These are phyloP conservation scores for Zaprionus ornatus DNA, from an alignment of 1,140 invertebrate species.

Conservation along the genomic window DNA sequence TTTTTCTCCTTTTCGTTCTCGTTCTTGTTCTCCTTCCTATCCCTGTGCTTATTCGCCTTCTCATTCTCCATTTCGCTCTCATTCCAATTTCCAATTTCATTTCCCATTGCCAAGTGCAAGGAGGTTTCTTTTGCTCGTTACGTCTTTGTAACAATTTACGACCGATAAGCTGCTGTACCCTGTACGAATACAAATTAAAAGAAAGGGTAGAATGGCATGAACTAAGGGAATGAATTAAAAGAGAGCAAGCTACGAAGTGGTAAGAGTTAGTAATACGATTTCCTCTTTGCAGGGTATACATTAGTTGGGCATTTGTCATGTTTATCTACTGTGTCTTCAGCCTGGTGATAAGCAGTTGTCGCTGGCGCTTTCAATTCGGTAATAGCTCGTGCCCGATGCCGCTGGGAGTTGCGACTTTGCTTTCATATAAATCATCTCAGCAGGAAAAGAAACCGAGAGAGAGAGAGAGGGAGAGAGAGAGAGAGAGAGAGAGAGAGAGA, in stretches of 20 bases:
- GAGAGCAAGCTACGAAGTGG: not conserved
- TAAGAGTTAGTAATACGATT: not conserved
- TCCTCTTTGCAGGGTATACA: not conserved
- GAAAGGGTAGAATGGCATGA: not conserved
- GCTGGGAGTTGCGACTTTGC: conserved; percentile 49
- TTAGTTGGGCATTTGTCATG: not conserved
- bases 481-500: not conserved
- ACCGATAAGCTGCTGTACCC: conserved; percentile 57
- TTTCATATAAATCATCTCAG: conserved; percentile 67
- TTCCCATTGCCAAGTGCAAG: conserved; percentile 55
- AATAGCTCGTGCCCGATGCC: conserved; percentile 43
- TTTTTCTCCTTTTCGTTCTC: conserved; percentile 24
- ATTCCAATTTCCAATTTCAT: conserved; percentile 53
- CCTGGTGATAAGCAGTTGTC: conserved; percentile 38
- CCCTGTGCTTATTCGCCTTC: conserved; percentile 29
- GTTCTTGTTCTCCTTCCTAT: conserved; percentile 30
- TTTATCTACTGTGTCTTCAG: conserved; percentile 2
- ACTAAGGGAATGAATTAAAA: not conserved
- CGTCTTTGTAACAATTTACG: conserved; percentile 65
- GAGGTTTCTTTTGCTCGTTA: conserved; percentile 65
- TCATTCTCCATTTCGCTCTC: conserved; percentile 36
- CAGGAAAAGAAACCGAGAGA: conserved; percentile 10
- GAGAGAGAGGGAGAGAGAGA: not conserved
- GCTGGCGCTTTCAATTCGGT: conserved; percentile 35
- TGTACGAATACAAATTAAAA: conserved; percentile 5